phyloP scores from a whole-genome alignment of 2,113 vertebrate species.

The Balaenoptera acutorostrata region DNA sequence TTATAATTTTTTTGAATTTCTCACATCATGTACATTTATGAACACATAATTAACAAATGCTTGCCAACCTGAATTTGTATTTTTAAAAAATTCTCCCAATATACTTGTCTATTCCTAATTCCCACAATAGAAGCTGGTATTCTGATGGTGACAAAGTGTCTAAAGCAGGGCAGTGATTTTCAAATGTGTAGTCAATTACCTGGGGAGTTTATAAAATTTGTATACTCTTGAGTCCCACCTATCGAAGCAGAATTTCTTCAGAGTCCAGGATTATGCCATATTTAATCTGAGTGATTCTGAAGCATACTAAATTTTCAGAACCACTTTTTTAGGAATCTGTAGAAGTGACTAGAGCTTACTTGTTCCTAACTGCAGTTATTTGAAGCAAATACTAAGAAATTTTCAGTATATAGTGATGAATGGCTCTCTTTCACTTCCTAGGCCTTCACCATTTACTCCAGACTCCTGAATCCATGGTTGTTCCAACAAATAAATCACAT shows the following conservation, averaged over 20 bases:
- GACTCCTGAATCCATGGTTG: background rate
- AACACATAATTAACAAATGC: background rate
- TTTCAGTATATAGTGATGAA: background rate
- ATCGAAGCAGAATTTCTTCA: background rate
- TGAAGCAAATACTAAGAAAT: background rate
- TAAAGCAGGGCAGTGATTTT: slow-evolving; percentile 10
- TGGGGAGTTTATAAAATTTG: background rate
- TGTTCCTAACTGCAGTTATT: background rate
- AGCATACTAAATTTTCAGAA: background rate
- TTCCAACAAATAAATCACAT: background rate
- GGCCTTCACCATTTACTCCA: background rate
- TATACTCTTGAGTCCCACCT: background rate
- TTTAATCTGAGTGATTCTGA: background rate
- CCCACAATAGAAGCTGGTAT: background rate
- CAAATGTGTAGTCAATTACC: background rate
- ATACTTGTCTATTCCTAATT: slow-evolving; percentile 16
- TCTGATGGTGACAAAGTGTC: background rate
- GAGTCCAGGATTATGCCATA: background rate
- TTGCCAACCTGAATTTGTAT: background rate
- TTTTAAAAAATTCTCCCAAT: background rate
- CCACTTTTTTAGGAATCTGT: background rate
- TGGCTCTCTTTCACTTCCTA: background rate
- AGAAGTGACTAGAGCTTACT: background rate
- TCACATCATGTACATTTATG: background rate
- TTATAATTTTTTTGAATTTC: background rate